Base-by-base conservation (phyloP, 2,113 vertebrate species). In the Spea bombifrons region DNA sequence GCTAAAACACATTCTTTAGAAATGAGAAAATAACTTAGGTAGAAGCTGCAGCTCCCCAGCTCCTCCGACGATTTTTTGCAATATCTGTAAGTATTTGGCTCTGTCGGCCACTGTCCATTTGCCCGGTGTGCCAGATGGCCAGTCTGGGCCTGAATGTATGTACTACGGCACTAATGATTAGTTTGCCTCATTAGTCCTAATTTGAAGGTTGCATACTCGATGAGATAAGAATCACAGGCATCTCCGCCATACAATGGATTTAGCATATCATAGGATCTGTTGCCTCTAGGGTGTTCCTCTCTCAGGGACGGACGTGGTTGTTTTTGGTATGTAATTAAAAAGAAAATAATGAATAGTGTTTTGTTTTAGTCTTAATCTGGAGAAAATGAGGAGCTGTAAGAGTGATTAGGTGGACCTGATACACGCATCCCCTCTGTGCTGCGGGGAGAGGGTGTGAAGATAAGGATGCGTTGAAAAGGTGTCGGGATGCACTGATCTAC, bases 311-410 rank as follows among this genome's bases (percentile, higher is more conserved):
- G 52, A 46, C 43, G 50, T 66, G 52, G 45, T 57, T 16, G 59
- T 52, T 10, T 75, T 75, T 75, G 61, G 65, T 52, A 67, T 13
- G 49, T 48, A 57, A 57, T 12, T 76, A 44, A 7, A 48, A 66
- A 46, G 10, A 47, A 43, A 17, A 59, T 49, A 76, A 45, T 5
- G 65, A 30, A 53, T 59, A 4, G 55, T 53, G 64, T 50, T 76
- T 76, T 76, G 64, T 76, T 57, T 52, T 69, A 17, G 8, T 4
- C 75, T 59, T 59, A 76, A 76, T 68, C 44, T 15, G n/a, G 16
- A 59, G 43, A 67, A 57, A 59, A 55, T 46, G 66, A 76, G 9
- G 49, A 48, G 65, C 10, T 44, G 70, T 69, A 59, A 76, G 49
- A 65, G 15, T 75, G n/a, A 46, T 5, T 43, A 65, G 49, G 10